Base-by-base conservation (phyloP, 2,113 vertebrate species). In the Proterorhinus semilunaris region DNA sequence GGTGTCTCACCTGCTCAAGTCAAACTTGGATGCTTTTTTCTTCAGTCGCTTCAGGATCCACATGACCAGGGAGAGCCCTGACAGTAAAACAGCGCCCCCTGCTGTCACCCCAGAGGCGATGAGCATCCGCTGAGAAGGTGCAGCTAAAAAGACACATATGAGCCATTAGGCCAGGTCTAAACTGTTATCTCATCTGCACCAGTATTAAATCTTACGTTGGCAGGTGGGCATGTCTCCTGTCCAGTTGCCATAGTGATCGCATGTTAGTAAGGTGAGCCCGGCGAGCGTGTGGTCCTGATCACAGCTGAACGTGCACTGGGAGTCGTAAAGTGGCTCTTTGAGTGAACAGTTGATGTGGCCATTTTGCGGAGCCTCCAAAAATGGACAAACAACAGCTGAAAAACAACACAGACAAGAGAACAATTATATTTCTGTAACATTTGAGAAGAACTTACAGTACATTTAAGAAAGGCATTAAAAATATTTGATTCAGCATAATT, bases 301-400 rank as follows among this genome's bases (percentile, higher is more conserved):
- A 69, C 92, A 93, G n/a, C 64, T 78, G 70, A 92, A 90, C 61
- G 62, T 80, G 71, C 92, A 93, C 59, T 83, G 45, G 8, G 90
- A 75, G 69, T 52, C 80, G 69, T 76, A 86, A 9, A 65, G 42
- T 1, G 10, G 51, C 3, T 83, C 73, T 13, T 47, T 52, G 50
- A 68, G 11, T 7, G 89, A 87, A 6, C 92, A 93, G 77, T 48
- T 90, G 5, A 91, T 74, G 0, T 49, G 1, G n/a, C 90, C 83
- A 1, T 88, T 82, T 67, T 77, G 21, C 12, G 85, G 87, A 55
- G 65, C 53, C 13, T 83, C 46, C 0, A 92, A 84, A 45, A 21
- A 6, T 0, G 67, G 74, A 27, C 92, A 93, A 36, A 6, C 78
- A 36, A 90, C 68, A 9, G 44, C 90, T 93, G 83, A 63, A 66